These are phyloP conservation scores for Rhabdomys pumilio DNA, from an alignment of 2,797 vertebrate species.

Conservation along the genomic window DNA sequence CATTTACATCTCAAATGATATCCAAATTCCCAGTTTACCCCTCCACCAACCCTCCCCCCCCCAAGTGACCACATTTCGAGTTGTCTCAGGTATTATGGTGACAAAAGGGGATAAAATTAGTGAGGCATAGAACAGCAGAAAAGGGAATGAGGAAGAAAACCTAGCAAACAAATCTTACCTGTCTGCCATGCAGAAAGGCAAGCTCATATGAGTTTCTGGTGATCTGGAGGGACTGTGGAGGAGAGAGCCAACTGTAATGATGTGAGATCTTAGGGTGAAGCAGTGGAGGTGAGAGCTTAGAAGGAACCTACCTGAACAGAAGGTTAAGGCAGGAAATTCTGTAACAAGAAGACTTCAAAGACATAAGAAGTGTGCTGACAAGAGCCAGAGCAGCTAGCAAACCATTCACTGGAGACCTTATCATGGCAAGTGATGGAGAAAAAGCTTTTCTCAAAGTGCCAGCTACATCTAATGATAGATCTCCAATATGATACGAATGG, in stretches of 20 bases:
- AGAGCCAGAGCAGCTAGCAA: background rate
- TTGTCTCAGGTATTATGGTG: background rate
- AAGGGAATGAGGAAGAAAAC: background rate
- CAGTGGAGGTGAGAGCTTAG: background rate
- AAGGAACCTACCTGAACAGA: background rate
- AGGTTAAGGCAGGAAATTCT: background rate
- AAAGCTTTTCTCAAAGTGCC: background rate
- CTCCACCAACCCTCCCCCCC: no score
- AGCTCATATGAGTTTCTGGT: background rate
- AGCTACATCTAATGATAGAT: background rate
- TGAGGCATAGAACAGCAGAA: background rate
- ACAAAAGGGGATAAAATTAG: background rate
- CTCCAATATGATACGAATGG: background rate
- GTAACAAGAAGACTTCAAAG: background rate
- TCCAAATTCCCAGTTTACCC: no score
- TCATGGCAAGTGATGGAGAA: accelerated
- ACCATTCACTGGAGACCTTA: background rate
- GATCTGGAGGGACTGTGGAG: background rate
- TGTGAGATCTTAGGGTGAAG: background rate
- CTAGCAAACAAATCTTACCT: background rate
- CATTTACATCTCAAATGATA: no score
- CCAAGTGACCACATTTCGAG: background rate
- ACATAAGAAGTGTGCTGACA: background rate
- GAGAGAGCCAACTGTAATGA: background rate
- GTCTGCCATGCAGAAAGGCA: background rate